Evolutionary conservation across 2,888 invertebrate species (phyloP).

Genomic region (Cancer borealis): DNA sequence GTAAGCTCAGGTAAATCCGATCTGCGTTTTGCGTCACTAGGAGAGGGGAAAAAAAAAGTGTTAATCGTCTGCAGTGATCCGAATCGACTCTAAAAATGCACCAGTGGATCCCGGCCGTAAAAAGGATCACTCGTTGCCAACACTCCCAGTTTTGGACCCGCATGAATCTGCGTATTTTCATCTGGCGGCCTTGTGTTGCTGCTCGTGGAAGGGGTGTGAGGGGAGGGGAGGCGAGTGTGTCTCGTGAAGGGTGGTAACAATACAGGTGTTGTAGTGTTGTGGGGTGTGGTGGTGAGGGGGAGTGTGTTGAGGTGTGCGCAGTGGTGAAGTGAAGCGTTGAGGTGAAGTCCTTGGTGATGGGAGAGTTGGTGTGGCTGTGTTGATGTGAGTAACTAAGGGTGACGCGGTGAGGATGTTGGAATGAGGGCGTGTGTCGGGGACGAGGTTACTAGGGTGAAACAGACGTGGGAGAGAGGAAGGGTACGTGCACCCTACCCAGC

Average conservation of each 20-base stretch:
- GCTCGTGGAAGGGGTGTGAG: background rate
- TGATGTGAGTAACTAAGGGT: background rate
- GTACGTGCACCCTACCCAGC: background rate
- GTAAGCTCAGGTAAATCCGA: conserved; percentile 18
- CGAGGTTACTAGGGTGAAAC: background rate
- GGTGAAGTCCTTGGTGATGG: no score
- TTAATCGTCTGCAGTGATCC: conserved; percentile 22
- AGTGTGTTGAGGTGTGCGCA: background rate
- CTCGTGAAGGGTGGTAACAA: background rate
- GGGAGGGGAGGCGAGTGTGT: background rate
- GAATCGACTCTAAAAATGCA: conserved; percentile 21
- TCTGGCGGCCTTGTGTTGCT: background rate
- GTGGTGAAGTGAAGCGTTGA: background rate
- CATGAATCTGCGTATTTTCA: background rate
- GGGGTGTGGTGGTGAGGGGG: background rate
- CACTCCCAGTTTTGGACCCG: background rate
- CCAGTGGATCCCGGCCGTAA: conserved; percentile 22
- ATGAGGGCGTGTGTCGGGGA: background rate
- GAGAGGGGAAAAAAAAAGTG: background rate
- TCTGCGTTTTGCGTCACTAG: background rate
- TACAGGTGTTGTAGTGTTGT: background rate
- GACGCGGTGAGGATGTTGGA: no score
- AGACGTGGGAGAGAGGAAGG: background rate
- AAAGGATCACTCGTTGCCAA: conserved; percentile 24
- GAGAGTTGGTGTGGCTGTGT: background rate